phyloP scores from a whole-genome alignment of 2,113 vertebrate species.

The Megaceryle maxima region DNA sequence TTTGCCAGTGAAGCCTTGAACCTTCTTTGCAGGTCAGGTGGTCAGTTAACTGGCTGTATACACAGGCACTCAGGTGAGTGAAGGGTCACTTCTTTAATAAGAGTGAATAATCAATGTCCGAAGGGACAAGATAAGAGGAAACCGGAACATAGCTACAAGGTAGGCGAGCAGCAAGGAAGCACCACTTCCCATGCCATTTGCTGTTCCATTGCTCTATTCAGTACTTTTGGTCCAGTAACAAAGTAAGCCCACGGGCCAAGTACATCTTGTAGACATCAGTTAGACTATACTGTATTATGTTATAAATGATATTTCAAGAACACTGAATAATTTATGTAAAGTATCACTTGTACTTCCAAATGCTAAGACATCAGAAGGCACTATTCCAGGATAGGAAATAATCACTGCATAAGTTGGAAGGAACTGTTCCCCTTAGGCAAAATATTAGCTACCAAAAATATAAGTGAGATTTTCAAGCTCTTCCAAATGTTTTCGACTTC shows the following conservation, averaged over 20 bases:
- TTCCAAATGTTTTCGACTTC: constrained; percentile 27
- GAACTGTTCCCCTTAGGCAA: constrained; percentile 42
- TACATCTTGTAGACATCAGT: background rate
- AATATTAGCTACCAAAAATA: constrained; percentile 68
- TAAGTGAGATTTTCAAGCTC: constrained; percentile 45
- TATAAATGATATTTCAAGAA: constrained; percentile 58
- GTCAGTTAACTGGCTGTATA: background rate
- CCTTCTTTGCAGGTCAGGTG: background rate
- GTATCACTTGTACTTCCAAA: constrained; percentile 59
- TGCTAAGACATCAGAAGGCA: constrained; percentile 57
- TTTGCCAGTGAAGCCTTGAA: background rate
- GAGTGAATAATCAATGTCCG: background rate
- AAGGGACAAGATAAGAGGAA: background rate
- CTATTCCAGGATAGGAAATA: constrained; percentile 46
- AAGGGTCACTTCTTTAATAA: background rate
- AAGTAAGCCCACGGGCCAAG: background rate
- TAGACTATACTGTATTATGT: constrained; percentile 7
- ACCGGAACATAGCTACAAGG: background rate
- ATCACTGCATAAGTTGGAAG: constrained; percentile 46
- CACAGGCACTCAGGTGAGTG: background rate
- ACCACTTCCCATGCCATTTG: background rate
- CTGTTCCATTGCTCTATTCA: background rate
- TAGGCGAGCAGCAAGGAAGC: background rate
- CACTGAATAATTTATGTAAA: constrained; percentile 65
- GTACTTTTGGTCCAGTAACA: background rate